A percentile compares a stretch with the other conserved stretches of the same genome.
Conservation (phyloP, 1,140 invertebrate genomes). For the Sycophila sp. region DNA sequence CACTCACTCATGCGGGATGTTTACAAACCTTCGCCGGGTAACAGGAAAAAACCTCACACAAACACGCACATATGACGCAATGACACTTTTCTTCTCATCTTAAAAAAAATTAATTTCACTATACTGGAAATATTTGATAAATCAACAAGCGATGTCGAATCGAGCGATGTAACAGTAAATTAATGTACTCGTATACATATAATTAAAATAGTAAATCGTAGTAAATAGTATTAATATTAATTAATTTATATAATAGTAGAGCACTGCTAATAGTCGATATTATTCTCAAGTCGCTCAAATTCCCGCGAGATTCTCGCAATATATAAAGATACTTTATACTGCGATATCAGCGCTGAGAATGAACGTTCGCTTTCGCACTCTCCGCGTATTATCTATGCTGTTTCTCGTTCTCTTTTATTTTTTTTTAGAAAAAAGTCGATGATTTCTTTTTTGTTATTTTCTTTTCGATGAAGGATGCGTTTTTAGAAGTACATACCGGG, state of each 20-base stretch:
- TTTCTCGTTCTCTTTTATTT: slow-evolving; percentile 15
- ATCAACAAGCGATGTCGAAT: no score
- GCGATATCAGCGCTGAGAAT: slow-evolving; percentile 17
- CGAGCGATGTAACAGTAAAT: slow-evolving; percentile 5
- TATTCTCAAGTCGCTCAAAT: slow-evolving; percentile 1
- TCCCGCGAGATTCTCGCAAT: slow-evolving; percentile 32
- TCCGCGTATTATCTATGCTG: slow-evolving; percentile 1
- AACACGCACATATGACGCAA: not conserved
- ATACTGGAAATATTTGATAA: no score
- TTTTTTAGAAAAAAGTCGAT: no score
- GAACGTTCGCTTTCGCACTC: slow-evolving; percentile 16
- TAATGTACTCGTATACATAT: slow-evolving; percentile 1
- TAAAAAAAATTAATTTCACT: no score
- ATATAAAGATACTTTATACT: slow-evolving; percentile 27
- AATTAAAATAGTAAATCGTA: slow-evolving; percentile 14
- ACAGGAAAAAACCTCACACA: slow-evolving; percentile 5
- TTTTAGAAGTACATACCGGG: slow-evolving; percentile 82
- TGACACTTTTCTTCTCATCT: no score
- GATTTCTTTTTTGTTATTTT: slow-evolving; percentile 27
- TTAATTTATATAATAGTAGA: no score
- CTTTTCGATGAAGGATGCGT: slow-evolving; percentile 34
- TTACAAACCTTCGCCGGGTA: slow-evolving; percentile 19
- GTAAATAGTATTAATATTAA: slow-evolving; percentile 13
- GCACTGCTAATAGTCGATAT: slow-evolving; percentile 16
- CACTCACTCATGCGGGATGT: slow-evolving; percentile 26